Evolutionary conservation across 2,888 invertebrate genomes (phyloP).

Genomic region (Argyra leucocephala): DNA sequence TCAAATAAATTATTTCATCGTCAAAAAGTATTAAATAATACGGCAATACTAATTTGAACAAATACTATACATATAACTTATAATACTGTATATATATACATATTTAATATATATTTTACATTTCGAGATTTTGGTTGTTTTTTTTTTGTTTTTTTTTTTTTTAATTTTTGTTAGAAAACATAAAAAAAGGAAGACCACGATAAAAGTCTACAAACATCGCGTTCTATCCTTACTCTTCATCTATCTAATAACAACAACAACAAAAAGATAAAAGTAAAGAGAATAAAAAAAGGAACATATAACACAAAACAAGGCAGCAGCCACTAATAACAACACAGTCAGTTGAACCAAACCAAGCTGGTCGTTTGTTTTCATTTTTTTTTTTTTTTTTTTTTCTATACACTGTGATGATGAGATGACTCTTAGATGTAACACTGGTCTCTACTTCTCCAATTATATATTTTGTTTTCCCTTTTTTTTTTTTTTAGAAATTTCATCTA

Average conservation of each 20-base stretch:
- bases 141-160: background rate
- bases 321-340: background rate
- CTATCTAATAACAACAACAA: background rate
- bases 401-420: background rate
- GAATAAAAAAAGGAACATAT: background rate
- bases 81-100: no score
- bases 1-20: no score
- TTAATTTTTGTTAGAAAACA: background rate
- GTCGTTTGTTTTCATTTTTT: background rate
- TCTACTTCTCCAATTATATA: background rate
- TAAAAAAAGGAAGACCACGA: background rate
- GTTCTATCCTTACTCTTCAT: background rate
- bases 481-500: no score
- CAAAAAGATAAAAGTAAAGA: background rate
- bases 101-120: no score
- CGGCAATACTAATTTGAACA: no score
- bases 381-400: background rate
- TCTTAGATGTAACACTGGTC: background rate
- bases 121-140: background rate
- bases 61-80: no score
- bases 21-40: no score
- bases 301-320: background rate
- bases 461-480: no score
- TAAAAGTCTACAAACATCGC: constrained; percentile 1
- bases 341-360: background rate